These are phyloP conservation scores for Drosophila ficusphila DNA, from an alignment of 1,140 invertebrate species.

Conservation along the genomic window DNA sequence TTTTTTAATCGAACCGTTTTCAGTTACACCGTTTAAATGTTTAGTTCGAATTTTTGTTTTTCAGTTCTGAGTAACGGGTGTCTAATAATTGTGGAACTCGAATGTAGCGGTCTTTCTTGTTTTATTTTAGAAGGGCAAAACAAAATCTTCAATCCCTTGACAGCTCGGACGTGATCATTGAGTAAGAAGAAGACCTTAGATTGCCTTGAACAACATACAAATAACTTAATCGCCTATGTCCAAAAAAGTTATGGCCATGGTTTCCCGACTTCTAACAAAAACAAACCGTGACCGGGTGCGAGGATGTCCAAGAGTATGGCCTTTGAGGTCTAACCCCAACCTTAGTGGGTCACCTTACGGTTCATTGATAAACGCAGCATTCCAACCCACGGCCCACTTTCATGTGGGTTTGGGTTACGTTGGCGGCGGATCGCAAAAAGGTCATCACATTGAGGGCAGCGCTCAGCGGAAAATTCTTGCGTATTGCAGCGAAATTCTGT, in stretches of 20 bases:
- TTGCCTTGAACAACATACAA: too few species aligned
- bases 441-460: constrained; percentile 75
- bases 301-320: constrained; percentile 9
- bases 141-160: not conserved
- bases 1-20: too few species aligned
- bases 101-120: too few species aligned
- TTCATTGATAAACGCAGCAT: constrained; percentile 73
- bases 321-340: constrained; percentile 17
- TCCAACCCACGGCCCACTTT: constrained; percentile 62
- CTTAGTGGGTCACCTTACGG: constrained; percentile 50
- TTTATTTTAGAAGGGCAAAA: too few species aligned
- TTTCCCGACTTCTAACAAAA: constrained; percentile 7
- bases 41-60: too few species aligned
- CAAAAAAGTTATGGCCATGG: too few species aligned
- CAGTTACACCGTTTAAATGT: too few species aligned
- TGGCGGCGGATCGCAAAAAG: constrained; percentile 42
- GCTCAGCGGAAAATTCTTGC: constrained; percentile 76
- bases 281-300: constrained; percentile 16
- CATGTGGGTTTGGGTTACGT: constrained; percentile 25
- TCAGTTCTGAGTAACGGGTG: too few species aligned
- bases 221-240: too few species aligned
- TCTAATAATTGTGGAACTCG: too few species aligned
- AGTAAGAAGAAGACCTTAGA: not conserved
- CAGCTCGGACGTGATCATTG: not conserved
- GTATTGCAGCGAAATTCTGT: constrained; percentile 57